Conservation (phyloP, 2,113 vertebrate genomes). For the Salminus brasiliensis region DNA sequence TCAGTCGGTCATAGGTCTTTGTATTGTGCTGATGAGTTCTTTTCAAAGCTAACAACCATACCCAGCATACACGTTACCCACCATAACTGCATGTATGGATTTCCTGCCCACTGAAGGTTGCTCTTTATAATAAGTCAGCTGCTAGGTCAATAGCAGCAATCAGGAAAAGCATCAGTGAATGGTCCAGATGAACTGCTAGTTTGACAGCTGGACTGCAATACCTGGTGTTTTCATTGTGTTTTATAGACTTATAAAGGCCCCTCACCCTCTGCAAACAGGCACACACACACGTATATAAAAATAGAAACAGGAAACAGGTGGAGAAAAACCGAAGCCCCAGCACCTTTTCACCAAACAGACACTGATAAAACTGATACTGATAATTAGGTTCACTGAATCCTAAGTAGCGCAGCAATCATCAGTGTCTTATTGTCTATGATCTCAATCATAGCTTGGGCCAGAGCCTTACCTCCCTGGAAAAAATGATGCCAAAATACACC, state of each 20-base stretch:
- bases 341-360: not conserved
- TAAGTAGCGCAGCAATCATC: not conserved
- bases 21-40: not conserved
- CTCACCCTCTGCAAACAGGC: not conserved
- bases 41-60: not conserved
- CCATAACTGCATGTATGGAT: not conserved
- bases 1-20: not conserved
- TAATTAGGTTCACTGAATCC: not conserved
- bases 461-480: not conserved
- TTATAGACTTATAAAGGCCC: not conserved
- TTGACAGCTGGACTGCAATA: not conserved
- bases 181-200: not conserved
- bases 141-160: not conserved
- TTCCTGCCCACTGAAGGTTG: not conserved
- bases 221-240: not conserved
- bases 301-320: slow-evolving; percentile 10
- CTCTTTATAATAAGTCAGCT: not conserved
- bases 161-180: not conserved
- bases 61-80: not conserved
- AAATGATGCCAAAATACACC: too few species aligned
- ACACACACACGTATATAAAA: not conserved
- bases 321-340: not conserved
- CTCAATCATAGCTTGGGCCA: not conserved
- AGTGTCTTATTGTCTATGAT: not conserved
- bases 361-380: not conserved